Evolutionary conservation across 2,888 invertebrate species (phyloP).

Genomic region (Limenitis camilla): DNA sequence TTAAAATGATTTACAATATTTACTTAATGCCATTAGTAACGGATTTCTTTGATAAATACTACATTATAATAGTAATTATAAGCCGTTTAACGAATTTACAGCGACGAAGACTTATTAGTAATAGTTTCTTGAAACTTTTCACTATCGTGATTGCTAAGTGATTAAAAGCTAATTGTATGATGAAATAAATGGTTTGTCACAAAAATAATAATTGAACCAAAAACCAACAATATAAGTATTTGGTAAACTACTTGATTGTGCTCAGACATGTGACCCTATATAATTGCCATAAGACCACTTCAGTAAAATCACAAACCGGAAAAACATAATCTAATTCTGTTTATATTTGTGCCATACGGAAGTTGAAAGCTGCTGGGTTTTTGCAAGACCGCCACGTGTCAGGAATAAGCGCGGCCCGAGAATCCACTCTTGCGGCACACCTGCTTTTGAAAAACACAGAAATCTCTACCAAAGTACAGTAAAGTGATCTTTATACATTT

Average conservation of each 20-base stretch:
- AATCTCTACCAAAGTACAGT: conserved; percentile 16
- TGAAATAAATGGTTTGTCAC: background rate
- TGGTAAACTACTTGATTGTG: background rate
- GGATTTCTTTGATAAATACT: conserved; percentile 1
- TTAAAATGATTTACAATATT: conserved; percentile 8
- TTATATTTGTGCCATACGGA: conserved; percentile 67
- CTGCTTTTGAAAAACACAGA: conserved; percentile 47
- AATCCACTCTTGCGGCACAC: conserved; percentile 64
- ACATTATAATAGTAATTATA: background rate
- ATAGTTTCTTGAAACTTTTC: too few relatives aligned
- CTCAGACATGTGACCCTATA: background rate
- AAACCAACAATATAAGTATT: background rate
- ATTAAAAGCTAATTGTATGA: background rate
- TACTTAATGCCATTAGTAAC: conserved; percentile 10
- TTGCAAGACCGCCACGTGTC: conserved; percentile 70
- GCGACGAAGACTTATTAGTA: too few relatives aligned
- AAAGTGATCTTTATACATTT: conserved; percentile 35
- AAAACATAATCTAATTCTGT: conserved; percentile 70
- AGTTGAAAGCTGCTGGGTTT: conserved; percentile 61
- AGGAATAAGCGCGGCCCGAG: conserved; percentile 63
- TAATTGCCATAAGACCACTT: conserved; percentile 45
- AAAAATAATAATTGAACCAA: background rate
- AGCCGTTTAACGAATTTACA: too few relatives aligned
- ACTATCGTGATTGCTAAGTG: too few relatives aligned
- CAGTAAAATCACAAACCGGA: conserved; percentile 62